These are phyloP conservation scores for Phaonia tiefii DNA, from an alignment of 2,888 invertebrate genomes.

Conservation along the genomic window DNA sequence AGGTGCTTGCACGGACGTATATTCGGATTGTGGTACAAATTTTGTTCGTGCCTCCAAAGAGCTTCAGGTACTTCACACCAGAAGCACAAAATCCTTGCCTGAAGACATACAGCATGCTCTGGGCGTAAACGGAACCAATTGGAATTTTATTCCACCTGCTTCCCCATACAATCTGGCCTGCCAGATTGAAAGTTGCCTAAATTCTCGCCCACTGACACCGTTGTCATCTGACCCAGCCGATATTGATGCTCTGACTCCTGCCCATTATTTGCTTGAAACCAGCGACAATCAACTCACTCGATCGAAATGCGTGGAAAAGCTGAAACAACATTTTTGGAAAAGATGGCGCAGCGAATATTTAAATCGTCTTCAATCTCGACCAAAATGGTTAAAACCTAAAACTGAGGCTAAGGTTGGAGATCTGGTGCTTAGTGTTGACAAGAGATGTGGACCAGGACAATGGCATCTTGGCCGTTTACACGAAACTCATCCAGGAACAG, in stretches of 20 bases:
- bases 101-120: conserved; percentile 5
- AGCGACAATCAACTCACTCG: background rate
- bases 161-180: conserved; percentile 53
- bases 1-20: too few relatives aligned
- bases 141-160: conserved; percentile 56
- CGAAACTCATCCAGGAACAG: conserved; percentile 55
- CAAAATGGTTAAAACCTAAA: too few relatives aligned
- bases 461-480: conserved; percentile 45
- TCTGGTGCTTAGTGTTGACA: conserved; percentile 48
- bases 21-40: too few relatives aligned
- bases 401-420: conserved; percentile 45
- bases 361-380: too few relatives aligned
- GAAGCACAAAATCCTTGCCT: conserved; percentile 15
- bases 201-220: too few relatives aligned
- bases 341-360: too few relatives aligned
- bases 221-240: too few relatives aligned
- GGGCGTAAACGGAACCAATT: conserved; percentile 19
- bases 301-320: conserved; percentile 53
- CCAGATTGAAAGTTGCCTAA: too few relatives aligned
- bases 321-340: too few relatives aligned
- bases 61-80: conserved; percentile 20
- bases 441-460: conserved; percentile 45
- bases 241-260: too few relatives aligned
- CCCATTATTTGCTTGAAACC: too few relatives aligned
- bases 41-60: conserved; percentile 50